Evolutionary conservation across 2,888 invertebrate genomes (phyloP).

Genomic region (Arenicola marina): DNA sequence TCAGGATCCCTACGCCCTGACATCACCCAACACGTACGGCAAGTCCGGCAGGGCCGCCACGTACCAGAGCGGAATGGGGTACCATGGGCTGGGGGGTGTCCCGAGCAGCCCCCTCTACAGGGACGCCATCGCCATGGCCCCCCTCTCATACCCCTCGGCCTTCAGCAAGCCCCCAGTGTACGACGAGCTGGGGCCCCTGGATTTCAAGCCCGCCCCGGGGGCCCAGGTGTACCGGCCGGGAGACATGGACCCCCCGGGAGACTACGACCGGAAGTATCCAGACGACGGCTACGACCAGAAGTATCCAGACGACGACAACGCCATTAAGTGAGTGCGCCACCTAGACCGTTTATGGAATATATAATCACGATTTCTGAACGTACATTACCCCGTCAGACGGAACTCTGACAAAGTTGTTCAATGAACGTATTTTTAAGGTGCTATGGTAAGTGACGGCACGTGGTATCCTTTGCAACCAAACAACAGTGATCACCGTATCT

Average conservation of each 20-base stretch:
- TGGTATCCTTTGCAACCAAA: no score
- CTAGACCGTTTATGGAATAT: no score
- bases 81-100: neutral
- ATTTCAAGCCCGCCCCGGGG: neutral
- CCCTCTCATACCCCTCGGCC: neutral
- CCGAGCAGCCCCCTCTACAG: neutral
- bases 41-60: neutral
- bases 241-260: neutral
- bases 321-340: no score
- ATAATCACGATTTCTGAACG: no score
- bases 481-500: no score
- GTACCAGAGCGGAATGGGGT: neutral
- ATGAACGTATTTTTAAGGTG: no score
- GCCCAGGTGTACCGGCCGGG: neutral
- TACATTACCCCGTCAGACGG: no score
- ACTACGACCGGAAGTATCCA: neutral
- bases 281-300: neutral
- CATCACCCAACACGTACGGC: neutral
- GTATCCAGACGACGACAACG: no score
- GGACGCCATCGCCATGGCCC: neutral
- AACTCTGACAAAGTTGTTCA: no score
- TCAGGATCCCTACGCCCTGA: constrained; percentile 2
- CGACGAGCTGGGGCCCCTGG: no score
- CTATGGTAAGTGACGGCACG: no score
- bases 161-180: neutral